Evolutionary conservation across 2,113 vertebrate species (phyloP).

Genomic region (Benitochromis conjunctus): DNA sequence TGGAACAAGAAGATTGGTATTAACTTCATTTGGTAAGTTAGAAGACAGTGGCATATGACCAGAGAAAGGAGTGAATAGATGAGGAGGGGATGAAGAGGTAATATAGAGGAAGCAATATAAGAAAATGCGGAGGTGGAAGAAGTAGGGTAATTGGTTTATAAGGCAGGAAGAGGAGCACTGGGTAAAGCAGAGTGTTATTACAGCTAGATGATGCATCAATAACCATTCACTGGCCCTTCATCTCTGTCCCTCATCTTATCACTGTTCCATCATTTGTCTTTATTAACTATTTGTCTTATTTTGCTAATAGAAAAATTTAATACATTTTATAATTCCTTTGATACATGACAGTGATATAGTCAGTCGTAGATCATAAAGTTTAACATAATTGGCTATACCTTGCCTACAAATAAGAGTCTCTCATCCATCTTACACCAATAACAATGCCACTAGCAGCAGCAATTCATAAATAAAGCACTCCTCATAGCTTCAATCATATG

Average conservation of each 20-base stretch:
- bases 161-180: background rate
- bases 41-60: background rate
- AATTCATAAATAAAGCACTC: slow-evolving; percentile 10
- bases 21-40: background rate
- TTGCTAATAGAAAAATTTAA: background rate
- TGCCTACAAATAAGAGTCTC: background rate
- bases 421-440: background rate
- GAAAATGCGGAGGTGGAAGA: slow-evolving; percentile 7
- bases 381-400: background rate
- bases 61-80: slow-evolving; percentile 2
- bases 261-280: background rate
- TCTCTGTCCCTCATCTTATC: slow-evolving; percentile 1
- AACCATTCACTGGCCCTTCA: background rate
- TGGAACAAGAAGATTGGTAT: background rate
- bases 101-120: background rate
- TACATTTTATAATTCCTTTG: background rate
- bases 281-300: background rate
- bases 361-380: background rate
- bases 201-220: background rate
- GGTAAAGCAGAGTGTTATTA: slow-evolving; percentile 28
- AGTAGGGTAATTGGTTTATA: slow-evolving; percentile 30
- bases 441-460: background rate
- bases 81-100: background rate
- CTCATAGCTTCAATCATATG: background rate
- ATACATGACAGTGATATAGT: background rate